Conservation (phyloP, 2,113 vertebrate species). For the Emydocephalus ijimae region DNA sequence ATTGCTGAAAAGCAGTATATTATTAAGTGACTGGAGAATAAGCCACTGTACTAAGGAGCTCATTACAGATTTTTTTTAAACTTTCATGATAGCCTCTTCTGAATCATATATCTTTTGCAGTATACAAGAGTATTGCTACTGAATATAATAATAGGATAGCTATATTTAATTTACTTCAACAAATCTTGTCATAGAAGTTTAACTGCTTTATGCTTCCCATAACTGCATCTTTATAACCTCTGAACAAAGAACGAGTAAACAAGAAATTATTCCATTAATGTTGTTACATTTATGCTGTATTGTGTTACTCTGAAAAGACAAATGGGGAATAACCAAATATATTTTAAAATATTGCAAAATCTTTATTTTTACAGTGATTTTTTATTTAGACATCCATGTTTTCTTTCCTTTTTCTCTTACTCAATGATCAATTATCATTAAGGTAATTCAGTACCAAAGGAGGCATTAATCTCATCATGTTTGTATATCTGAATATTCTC, state of each 20-base stretch:
- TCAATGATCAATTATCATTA: background rate
- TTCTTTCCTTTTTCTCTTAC: background rate
- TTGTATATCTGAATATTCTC: background rate
- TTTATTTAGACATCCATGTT: background rate
- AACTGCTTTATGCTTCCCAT: slow-evolving; percentile 30
- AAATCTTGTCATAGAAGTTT: slow-evolving; percentile 28
- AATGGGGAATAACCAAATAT: background rate
- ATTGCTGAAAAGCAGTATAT: slow-evolving; percentile 32
- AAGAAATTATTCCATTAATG: slow-evolving; percentile 17
- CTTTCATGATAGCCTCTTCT: slow-evolving; percentile 51
- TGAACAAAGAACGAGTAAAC: slow-evolving; percentile 31
- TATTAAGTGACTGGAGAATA: slow-evolving; percentile 43
- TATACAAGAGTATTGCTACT: slow-evolving; percentile 23
- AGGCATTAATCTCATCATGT: background rate
- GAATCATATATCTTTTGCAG: slow-evolving; percentile 45
- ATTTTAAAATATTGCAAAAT: background rate
- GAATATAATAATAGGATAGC: slow-evolving; percentile 42
- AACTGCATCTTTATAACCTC: slow-evolving; percentile 30
- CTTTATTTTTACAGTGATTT: background rate
- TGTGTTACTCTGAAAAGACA: slow-evolving; percentile 2
- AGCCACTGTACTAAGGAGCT: slow-evolving; percentile 36
- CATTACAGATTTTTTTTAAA: slow-evolving; percentile 38
- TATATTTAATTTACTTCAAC: slow-evolving; percentile 45
- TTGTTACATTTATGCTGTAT: slow-evolving; percentile 45
- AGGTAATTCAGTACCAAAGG: background rate